These are phyloP conservation scores for Enoplosus armatus DNA, from an alignment of 2,797 vertebrate species.

Conservation along the genomic window DNA sequence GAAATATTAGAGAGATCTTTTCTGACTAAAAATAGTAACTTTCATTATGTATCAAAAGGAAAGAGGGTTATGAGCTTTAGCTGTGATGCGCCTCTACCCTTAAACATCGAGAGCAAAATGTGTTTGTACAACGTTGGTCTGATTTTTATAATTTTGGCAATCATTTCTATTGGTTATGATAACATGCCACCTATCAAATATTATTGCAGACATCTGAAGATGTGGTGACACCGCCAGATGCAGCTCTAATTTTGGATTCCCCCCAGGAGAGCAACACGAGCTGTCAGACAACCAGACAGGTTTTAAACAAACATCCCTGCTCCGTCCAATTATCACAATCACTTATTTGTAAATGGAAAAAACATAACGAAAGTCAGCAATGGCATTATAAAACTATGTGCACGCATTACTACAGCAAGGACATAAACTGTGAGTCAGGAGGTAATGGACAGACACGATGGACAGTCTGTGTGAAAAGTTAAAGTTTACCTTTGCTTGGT, in stretches of 20 bases:
- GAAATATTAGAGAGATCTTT: not conserved
- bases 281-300: conserved; percentile 21
- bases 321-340: conserved; percentile 17
- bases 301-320: conserved; percentile 18
- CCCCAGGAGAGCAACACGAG: conserved; percentile 5
- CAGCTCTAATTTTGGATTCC: conserved; percentile 25
- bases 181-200: conserved; percentile 20
- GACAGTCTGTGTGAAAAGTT: not conserved
- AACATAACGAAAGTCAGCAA: not conserved
- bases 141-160: not conserved
- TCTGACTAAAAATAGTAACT: conserved; percentile 15
- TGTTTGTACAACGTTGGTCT: not conserved
- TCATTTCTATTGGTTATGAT: conserved; percentile 26
- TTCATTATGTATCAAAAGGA: conserved; percentile 14
- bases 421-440: conserved; percentile 2
- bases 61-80: not conserved
- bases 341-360: not conserved
- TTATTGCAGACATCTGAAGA: conserved; percentile 30
- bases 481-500: not conserved
- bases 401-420: not conserved
- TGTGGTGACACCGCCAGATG: not conserved
- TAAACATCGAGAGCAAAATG: conserved; percentile 1
- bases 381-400: not conserved
- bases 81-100: not conserved
- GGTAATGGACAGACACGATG: not conserved